These are phyloP conservation scores for Scolopax rusticola DNA, from an alignment of 2,797 vertebrate species.

Conservation along the genomic window DNA sequence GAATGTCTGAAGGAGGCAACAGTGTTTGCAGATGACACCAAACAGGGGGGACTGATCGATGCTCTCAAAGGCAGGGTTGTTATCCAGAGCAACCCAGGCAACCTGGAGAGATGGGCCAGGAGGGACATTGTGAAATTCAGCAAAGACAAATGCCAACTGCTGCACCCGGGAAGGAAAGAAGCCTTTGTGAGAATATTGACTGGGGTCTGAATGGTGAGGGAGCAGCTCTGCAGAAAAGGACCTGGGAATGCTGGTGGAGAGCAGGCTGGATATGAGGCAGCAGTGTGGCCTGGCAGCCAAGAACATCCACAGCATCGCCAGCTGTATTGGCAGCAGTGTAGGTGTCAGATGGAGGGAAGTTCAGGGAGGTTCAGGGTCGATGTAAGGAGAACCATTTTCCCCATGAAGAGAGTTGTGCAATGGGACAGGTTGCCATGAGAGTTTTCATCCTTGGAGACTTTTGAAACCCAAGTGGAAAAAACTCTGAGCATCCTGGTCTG, in stretches of 20 bases:
- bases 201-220: not conserved
- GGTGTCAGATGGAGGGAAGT: not conserved
- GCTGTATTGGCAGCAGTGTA: not conserved
- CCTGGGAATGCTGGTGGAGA: no score
- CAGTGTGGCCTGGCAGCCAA: not conserved
- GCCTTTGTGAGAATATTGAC: not conserved
- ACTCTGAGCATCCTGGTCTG: not conserved
- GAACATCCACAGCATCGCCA: not conserved
- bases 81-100: not conserved
- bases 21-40: not conserved
- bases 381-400: not conserved
- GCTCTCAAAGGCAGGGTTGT: accelerated
- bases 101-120: not conserved
- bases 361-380: not conserved
- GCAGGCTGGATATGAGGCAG: no score
- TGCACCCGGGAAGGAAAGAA: not conserved
- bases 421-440: not conserved
- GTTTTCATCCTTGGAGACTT: not conserved
- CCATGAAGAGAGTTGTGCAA: not conserved
- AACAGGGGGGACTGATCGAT: accelerated
- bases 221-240: not conserved
- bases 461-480: not conserved
- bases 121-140: not conserved
- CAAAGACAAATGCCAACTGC: not conserved
- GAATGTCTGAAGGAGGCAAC: not conserved